These are phyloP conservation scores for Hypothenemus hampei DNA, from an alignment of 1,140 invertebrate genomes.

Conservation along the genomic window DNA sequence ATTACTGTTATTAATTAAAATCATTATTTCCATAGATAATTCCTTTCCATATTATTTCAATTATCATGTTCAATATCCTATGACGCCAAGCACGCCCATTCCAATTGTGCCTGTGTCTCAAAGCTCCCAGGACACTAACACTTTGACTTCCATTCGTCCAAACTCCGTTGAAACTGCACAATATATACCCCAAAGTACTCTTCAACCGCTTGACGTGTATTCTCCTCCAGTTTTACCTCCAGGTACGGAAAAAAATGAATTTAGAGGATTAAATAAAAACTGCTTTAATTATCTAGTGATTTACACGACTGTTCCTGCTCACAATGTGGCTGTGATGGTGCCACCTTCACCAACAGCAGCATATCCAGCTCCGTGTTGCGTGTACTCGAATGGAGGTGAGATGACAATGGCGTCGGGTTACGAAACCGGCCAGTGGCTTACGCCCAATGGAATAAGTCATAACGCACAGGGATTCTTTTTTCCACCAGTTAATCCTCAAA, in stretches of 20 bases:
- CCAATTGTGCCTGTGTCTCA: not conserved
- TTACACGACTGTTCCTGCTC: slow-evolving; percentile 27
- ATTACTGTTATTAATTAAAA: no score
- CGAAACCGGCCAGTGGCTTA: slow-evolving; percentile 26
- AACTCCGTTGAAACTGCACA: slow-evolving; percentile 1
- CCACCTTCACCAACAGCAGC: slow-evolving; percentile 20
- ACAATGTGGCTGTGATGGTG: slow-evolving; percentile 29
- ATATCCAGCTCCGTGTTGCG: slow-evolving; percentile 29
- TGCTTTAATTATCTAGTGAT: no score
- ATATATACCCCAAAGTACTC: slow-evolving; percentile 9
- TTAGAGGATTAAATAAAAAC: no score
- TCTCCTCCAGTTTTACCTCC: slow-evolving; percentile 23
- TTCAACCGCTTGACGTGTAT: slow-evolving; percentile 27
- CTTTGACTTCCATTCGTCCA: not conserved
- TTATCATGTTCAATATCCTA: slow-evolving; percentile 24
- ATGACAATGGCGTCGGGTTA: slow-evolving; percentile 32
- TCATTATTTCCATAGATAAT: slow-evolving; percentile 10
- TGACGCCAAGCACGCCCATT: slow-evolving; percentile 12
- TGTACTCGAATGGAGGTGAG: slow-evolving; percentile 34
- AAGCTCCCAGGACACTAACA: not conserved
- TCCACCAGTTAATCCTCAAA: slow-evolving; percentile 19
- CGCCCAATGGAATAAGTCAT: not conserved
- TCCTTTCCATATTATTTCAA: slow-evolving; percentile 27
- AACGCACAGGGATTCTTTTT: slow-evolving; percentile 42
- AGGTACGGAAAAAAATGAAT: no score